A percentile compares a stretch with the other conserved stretches of the same genome.
phyloP scores from a whole-genome alignment of 2,888 invertebrate genomes.

The Andrena minutula region DNA sequence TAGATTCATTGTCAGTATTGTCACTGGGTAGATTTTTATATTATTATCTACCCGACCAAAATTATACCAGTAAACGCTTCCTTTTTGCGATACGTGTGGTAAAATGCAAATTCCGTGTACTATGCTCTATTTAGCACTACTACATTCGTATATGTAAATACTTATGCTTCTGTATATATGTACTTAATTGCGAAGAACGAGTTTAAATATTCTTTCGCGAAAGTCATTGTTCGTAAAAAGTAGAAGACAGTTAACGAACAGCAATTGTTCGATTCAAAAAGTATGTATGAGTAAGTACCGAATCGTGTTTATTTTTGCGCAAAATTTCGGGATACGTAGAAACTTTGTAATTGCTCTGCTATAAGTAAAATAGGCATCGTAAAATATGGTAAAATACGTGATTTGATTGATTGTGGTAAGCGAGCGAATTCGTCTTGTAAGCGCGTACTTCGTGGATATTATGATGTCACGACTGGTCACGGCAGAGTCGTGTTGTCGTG shows the following conservation, averaged over 20 bases:
- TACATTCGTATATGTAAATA: neutral
- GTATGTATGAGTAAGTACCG: neutral
- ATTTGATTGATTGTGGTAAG: neutral
- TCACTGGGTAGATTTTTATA: no score
- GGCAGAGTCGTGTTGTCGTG: conserved; percentile 3
- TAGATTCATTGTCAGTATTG: no score
- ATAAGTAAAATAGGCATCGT: neutral
- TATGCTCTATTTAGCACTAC: no score
- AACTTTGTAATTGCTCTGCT: neutral
- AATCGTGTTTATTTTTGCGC: neutral
- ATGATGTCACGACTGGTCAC: conserved; percentile 65
- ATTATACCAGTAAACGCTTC: no score
- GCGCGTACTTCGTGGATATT: conserved; percentile 47
- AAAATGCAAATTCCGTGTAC: neutral
- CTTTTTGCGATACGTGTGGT: neutral
- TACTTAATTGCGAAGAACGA: no score
- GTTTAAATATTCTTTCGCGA: no score
- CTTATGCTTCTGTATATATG: no score
- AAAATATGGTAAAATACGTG: neutral
- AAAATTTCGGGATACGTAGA: neutral
- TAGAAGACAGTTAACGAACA: no score
- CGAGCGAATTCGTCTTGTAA: conserved; percentile 46
- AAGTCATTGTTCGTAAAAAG: no score
- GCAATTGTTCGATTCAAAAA: neutral
- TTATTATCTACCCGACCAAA: no score